Evolutionary conservation across 2,797 vertebrate species (phyloP), one percentile per base, ranked within the genome.

Genomic region (Babyrousa celebensis): DNA sequence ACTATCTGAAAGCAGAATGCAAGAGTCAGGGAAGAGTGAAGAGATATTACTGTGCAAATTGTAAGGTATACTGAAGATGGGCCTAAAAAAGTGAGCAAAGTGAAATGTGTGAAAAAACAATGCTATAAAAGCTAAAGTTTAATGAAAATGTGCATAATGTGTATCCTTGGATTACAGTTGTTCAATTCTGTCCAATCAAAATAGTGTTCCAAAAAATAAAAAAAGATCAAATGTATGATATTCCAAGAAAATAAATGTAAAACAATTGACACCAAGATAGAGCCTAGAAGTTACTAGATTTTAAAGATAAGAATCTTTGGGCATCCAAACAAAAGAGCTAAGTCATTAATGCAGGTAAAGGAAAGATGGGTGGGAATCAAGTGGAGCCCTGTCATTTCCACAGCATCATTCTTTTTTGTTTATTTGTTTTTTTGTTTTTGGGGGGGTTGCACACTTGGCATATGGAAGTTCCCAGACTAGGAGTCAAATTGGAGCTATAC

Each of bases 121-220:
- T 8, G 1, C 17, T 20, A 16, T 12, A 80, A 27, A 93, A 88
- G 18, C n/a, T 16, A 70, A 63, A 63, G 23, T 85, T 74, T 32
- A 82, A 83, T 27, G 54, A 92, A 96, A 92, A 87, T 25, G 62
- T 83, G 29, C 23, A 32, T 75, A 86, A 56, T 20, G 16, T 11
- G 20, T 56, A 15, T 93, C 54, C n/a, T 56, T 77, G 32, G 15
- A 72, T 67, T 91, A 58, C 5, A 87, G 43, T 12, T 86, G 8
- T 74, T 43, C 63, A 25, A 8, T 91, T 89, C 36, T 88, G 4
- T 77, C 23, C 82, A 88, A 72, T 78, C 32, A 92, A 87, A 12
- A 93, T n/a, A 32, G 16, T 4, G 71, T 85, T 95, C 43, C 16
- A 83, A 93, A 54, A 95, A 88, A 58, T 27, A 54, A 88, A 71